Conservation (phyloP, 2,113 vertebrate species). For the Marmota flaviventris region DNA sequence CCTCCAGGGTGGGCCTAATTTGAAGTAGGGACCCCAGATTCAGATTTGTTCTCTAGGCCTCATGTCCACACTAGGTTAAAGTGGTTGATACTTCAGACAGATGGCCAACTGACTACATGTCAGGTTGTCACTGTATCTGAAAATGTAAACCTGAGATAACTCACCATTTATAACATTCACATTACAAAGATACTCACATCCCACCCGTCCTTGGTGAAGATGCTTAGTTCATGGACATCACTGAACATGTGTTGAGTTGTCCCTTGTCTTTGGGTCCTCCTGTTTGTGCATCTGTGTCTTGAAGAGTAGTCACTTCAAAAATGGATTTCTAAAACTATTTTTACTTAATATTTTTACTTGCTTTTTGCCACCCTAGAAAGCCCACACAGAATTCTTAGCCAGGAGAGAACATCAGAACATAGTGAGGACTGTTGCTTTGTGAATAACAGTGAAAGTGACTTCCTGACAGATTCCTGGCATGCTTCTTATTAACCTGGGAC, state of each 20-base stretch:
- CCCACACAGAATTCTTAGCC: background rate
- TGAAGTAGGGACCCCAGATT: background rate
- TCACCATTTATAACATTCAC: background rate
- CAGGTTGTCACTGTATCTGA: background rate
- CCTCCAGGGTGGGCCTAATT: background rate
- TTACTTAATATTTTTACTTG: conserved; percentile 40
- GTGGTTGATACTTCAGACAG: background rate
- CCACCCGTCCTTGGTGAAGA: background rate
- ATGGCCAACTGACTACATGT: background rate
- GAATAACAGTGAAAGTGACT: background rate
- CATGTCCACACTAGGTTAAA: background rate
- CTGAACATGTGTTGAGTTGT: background rate
- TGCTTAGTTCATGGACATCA: background rate
- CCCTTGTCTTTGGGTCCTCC: background rate
- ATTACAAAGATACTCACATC: background rate
- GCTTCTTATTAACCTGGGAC: background rate
- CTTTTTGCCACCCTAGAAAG: conserved; percentile 12
- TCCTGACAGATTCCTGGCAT: background rate
- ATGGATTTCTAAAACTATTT: background rate
- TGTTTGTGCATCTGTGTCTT: conserved; percentile 49
- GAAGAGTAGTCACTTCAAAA: conserved; percentile 17
- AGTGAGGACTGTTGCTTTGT: background rate
- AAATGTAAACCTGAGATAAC: background rate
- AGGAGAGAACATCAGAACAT: background rate
- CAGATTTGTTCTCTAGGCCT: background rate